Base-by-base conservation (phyloP, 2,797 vertebrate genomes). In the Mormyrops attenuatus region DNA sequence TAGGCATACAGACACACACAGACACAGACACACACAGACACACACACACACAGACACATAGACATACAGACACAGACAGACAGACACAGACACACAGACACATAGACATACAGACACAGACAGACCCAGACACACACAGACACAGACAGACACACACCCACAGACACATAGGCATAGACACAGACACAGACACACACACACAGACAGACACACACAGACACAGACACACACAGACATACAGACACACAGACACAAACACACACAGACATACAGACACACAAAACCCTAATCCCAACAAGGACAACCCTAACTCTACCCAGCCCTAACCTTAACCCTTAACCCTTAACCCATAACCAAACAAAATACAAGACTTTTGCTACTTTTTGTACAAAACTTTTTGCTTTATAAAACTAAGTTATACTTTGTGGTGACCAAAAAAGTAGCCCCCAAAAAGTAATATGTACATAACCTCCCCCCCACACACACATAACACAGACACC, bases 81-180 rank as follows among this genome's bases (percentile, higher is more conserved):
- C 49, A 52, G 1, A 53, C 2, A 53, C 2, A 52, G 13, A 52
- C 11, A 13, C 3, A n/a, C 5, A 55, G 3, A 55, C 15, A 55
- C 4, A 30, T 30, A 30, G 26, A 55, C 53, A 55, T 0, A 55
- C 13, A 53, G 2, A 52, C 50, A 82, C 2, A 82, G 26, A 90
- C 38, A 66, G 38, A n/a, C n/a, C n/a, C 5, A 85, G 73, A 87
- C n/a, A 91, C 88, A 2, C 0, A 91, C 91, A 50, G 90, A 93
- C 88, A 91, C 55, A 90, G 66, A 92, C 88, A 92, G 87, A 44
- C 26, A 22, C 88, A 80, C 49, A 89, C 88, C 73, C 57, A 69
- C 41, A 26, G 9, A 47, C 5, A 69, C n/a, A 30, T n/a, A n/a
- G n/a, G n/a, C n/a, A n/a, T n/a, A 30, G 26, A 30, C 26, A 30